These are phyloP conservation scores for Danio rerio DNA, from an alignment of 2,113 vertebrate species.

Conservation along the genomic window DNA sequence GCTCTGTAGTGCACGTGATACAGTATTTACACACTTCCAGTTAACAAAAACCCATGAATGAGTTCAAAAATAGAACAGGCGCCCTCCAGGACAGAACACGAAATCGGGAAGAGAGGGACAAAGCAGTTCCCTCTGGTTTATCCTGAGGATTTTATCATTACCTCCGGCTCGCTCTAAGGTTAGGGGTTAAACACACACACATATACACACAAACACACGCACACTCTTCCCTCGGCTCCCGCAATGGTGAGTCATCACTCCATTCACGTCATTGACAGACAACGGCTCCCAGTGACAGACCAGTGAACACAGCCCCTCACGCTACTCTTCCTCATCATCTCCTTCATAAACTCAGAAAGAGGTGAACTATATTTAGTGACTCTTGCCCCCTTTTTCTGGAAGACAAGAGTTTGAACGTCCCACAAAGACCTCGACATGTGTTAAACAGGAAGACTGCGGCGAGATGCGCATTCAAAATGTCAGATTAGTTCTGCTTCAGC, in stretches of 20 bases:
- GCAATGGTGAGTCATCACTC: slow-evolving; percentile 80
- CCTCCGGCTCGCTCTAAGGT: slow-evolving; percentile 46
- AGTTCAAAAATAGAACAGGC: slow-evolving; percentile 58
- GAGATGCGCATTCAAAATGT: not conserved
- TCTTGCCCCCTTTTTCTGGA: not conserved
- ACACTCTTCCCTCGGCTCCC: slow-evolving; percentile 61
- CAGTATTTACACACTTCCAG: slow-evolving; percentile 62
- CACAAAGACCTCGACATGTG: slow-evolving; percentile 14
- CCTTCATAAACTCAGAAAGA: slow-evolving; percentile 44
- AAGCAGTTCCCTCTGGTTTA: slow-evolving; percentile 42
- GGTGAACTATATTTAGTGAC: slow-evolving; percentile 34
- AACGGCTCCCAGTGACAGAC: slow-evolving; percentile 76
- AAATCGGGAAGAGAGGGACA: slow-evolving; percentile 24
- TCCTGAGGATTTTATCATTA: slow-evolving; percentile 4
- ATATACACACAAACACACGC: slow-evolving; percentile 17
- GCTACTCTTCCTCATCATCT: slow-evolving; percentile 68
- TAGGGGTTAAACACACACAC: slow-evolving; percentile 57
- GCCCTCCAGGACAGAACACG: slow-evolving; percentile 23
- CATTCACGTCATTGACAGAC: slow-evolving; percentile 78
- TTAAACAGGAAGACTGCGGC: not conserved
- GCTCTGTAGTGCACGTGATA: slow-evolving; percentile 15
- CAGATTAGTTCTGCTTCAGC: not conserved
- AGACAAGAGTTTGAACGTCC: not conserved
- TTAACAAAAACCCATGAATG: slow-evolving; percentile 68
- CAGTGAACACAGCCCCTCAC: slow-evolving; percentile 73